A percentile compares a stretch with the other conserved stretches of the same genome.
These are phyloP conservation scores for Onchidella celtica DNA, from an alignment of 2,888 invertebrate species.

Conservation along the genomic window DNA sequence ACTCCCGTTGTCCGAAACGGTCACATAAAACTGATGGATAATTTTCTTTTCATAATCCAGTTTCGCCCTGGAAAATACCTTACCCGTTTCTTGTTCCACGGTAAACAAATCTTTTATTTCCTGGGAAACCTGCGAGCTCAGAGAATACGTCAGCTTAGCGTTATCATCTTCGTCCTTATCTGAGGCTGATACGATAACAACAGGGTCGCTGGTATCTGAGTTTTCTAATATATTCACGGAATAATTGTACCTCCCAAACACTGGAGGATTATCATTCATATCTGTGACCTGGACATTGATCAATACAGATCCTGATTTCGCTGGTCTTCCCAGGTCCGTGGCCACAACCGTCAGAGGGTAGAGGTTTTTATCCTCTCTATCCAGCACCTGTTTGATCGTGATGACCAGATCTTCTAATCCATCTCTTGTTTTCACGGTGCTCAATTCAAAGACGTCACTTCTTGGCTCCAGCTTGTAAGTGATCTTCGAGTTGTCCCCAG, in stretches of 20 bases:
- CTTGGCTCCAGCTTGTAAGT: constrained; percentile 63
- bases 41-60: constrained; percentile 91
- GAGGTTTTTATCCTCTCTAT: constrained; percentile 67
- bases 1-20: constrained; percentile 65
- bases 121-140: constrained; percentile 62
- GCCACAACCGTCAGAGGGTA: constrained; percentile 59
- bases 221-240: constrained; percentile 67
- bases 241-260: constrained; percentile 63
- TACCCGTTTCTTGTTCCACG: constrained; percentile 94
- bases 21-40: constrained; percentile 86
- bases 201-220: constrained; percentile 57
- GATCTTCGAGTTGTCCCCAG: constrained; percentile 66
- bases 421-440: constrained; percentile 60
- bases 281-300: constrained; percentile 49
- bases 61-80: constrained; percentile 88
- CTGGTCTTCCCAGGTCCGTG: constrained; percentile 41
- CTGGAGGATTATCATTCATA: constrained; percentile 57
- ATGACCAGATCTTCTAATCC: constrained; percentile 68
- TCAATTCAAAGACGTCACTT: constrained; percentile 66
- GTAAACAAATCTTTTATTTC: constrained; percentile 64
- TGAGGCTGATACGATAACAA: constrained; percentile 85
- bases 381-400: constrained; percentile 66
- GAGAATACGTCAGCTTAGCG: constrained; percentile 82
- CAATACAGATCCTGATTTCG: constrained; percentile 32
- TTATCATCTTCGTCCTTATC: constrained; percentile 93